Evolutionary conservation across 2,888 invertebrate species (phyloP).

Genomic region (Thera obeliscata): DNA sequence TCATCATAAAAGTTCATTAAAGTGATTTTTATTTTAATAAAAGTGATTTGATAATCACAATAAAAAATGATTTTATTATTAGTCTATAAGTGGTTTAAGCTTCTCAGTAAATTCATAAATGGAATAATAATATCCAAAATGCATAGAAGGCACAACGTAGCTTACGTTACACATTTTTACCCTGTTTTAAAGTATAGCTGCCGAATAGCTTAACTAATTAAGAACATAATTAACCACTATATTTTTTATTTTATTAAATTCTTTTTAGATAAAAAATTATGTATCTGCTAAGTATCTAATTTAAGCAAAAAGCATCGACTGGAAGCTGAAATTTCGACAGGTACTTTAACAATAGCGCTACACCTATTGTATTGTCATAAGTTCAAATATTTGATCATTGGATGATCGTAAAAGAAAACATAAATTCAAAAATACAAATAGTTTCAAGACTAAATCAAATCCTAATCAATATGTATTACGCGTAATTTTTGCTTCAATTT

Average conservation of each 20-base stretch:
- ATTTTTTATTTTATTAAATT: slow-evolving; percentile 2
- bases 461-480: neutral
- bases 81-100: slow-evolving; percentile 22
- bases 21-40: slow-evolving; percentile 13
- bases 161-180: slow-evolving; percentile 69
- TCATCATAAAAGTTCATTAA: slow-evolving; percentile 19
- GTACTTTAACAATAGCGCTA: slow-evolving; percentile 29
- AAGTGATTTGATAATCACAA: slow-evolving; percentile 11
- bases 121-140: slow-evolving; percentile 46
- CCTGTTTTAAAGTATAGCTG: slow-evolving; percentile 58
- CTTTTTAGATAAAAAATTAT: neutral
- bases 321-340: slow-evolving; percentile 22
- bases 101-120: slow-evolving; percentile 47
- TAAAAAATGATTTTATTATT: slow-evolving; percentile 15
- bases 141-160: slow-evolving; percentile 59
- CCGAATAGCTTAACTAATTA: slow-evolving; percentile 19
- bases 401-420: slow-evolving; percentile 2
- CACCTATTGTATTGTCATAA: slow-evolving; percentile 22
- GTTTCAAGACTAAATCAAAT: neutral
- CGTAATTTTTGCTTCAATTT: neutral
- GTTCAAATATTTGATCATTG: slow-evolving; percentile 4
- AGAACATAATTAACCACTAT: neutral
- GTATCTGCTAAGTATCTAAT: neutral
- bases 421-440: neutral
- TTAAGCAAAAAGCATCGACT: slow-evolving; percentile 1